These are phyloP conservation scores for Caracal caracal DNA, from an alignment of 2,113 vertebrate genomes.

Conservation along the genomic window DNA sequence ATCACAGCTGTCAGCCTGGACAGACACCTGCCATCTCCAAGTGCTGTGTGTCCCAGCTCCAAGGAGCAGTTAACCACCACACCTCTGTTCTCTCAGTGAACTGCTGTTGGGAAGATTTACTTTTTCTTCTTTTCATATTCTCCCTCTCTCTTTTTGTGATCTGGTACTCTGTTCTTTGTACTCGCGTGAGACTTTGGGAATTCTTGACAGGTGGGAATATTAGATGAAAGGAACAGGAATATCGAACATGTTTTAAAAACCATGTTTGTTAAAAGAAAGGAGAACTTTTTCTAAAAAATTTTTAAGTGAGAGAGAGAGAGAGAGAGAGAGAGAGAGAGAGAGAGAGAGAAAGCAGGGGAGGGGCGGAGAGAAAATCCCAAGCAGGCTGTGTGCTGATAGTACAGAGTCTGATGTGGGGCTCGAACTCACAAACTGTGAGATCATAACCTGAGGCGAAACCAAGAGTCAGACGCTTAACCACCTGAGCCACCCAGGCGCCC, in stretches of 20 bases:
- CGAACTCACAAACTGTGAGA: too few species aligned
- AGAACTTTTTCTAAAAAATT: not conserved
- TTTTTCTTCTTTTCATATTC: not conserved
- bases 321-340: too few species aligned
- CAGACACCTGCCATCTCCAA: not conserved
- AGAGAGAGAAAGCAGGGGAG: too few species aligned
- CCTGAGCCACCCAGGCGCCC: too few species aligned
- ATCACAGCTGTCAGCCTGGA: not conserved
- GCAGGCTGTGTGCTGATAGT: too few species aligned
- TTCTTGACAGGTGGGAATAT: not conserved
- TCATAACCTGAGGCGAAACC: too few species aligned
- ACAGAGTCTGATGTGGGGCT: too few species aligned
- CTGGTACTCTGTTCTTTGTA: not conserved
- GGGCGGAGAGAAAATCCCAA: too few species aligned
- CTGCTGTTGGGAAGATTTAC: not conserved
- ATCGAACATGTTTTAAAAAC: conserved; percentile 33
- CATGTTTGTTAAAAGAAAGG: not conserved
- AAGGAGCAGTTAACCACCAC: not conserved
- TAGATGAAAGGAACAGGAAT: not conserved
- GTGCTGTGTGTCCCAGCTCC: not conserved
- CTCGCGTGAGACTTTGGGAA: not conserved
- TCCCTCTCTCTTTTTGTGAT: not conserved
- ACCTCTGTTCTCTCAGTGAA: not conserved
- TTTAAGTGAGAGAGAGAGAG: too few species aligned
- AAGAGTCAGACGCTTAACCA: too few species aligned